A percentile compares a stretch with the other conserved stretches of the same genome.
Evolutionary conservation across 2,888 invertebrate species (phyloP).

Genomic region (Sphinx pinastri): DNA sequence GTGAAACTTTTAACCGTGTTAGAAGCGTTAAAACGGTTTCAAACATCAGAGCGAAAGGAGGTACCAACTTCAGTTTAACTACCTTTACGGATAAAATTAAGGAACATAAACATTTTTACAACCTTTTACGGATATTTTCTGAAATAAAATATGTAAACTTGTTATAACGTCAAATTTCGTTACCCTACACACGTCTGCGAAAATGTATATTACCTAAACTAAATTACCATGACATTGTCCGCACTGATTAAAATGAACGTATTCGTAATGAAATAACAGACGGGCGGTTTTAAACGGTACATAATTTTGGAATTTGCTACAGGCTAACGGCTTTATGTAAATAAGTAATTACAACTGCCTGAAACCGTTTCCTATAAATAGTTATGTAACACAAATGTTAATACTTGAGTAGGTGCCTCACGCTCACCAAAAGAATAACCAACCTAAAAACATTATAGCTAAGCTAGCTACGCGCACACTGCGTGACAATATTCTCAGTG

Average conservation of each 20-base stretch:
- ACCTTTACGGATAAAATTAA: background rate
- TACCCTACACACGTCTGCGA: slow-evolving; percentile 32
- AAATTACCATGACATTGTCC: slow-evolving; percentile 46
- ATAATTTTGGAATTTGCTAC: background rate
- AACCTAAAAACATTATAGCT: too few relatives aligned
- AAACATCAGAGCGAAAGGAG: too few relatives aligned
- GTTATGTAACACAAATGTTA: background rate
- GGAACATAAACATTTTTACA: too few relatives aligned
- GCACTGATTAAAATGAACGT: slow-evolving; percentile 54
- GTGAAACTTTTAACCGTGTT: too few relatives aligned
- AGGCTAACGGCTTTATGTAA: background rate
- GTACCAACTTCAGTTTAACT: too few relatives aligned
- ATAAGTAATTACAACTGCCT: background rate
- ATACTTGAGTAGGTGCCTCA: background rate
- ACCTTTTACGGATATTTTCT: background rate
- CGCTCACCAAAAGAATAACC: too few relatives aligned
- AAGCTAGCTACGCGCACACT: too few relatives aligned
- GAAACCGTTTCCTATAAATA: background rate
- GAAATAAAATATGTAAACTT: background rate
- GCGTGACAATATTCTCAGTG: too few relatives aligned
- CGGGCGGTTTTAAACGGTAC: slow-evolving; percentile 1
- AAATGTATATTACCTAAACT: slow-evolving; percentile 40
- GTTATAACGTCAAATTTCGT: slow-evolving; percentile 1
- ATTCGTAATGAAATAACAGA: slow-evolving; percentile 56
- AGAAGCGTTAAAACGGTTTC: too few relatives aligned